These are phyloP conservation scores for Microcaecilia unicolor DNA, from an alignment of 2,797 vertebrate genomes.

Conservation along the genomic window DNA sequence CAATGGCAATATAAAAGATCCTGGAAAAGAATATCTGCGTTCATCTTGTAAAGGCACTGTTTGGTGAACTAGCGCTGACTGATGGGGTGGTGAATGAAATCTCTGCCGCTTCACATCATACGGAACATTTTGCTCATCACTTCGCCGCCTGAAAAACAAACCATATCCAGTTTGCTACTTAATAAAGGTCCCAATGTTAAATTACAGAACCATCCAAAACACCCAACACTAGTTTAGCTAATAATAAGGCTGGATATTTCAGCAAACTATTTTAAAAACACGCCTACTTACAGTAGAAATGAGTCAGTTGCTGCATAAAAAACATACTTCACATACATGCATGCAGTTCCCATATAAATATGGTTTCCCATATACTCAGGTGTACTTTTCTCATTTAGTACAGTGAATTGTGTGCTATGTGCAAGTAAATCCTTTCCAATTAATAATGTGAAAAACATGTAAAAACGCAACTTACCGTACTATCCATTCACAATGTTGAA, in stretches of 20 bases:
- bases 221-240: too few relatives aligned
- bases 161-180: background rate
- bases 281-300: too few relatives aligned
- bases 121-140: slow-evolving; percentile 38
- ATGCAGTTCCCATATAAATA: too few relatives aligned
- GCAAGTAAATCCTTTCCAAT: too few relatives aligned
- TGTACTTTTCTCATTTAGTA: background rate
- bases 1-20: slow-evolving; percentile 10
- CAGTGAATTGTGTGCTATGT: background rate
- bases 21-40: slow-evolving; percentile 25
- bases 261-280: too few relatives aligned
- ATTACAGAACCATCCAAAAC: background rate
- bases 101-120: slow-evolving; percentile 66
- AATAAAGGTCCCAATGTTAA: background rate
- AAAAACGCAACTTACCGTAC: slow-evolving; percentile 7
- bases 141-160: slow-evolving; percentile 62
- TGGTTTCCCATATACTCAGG: too few relatives aligned
- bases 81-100: slow-evolving; percentile 39
- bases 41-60: slow-evolving; percentile 49
- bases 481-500: slow-evolving; percentile 16
- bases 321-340: too few relatives aligned
- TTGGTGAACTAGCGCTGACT: slow-evolving; percentile 26
- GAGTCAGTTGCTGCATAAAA: too few relatives aligned
- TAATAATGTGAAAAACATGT: background rate
- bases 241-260: too few relatives aligned